Conservation (phyloP, 2,888 invertebrate species). For the Cenopis cana region DNA sequence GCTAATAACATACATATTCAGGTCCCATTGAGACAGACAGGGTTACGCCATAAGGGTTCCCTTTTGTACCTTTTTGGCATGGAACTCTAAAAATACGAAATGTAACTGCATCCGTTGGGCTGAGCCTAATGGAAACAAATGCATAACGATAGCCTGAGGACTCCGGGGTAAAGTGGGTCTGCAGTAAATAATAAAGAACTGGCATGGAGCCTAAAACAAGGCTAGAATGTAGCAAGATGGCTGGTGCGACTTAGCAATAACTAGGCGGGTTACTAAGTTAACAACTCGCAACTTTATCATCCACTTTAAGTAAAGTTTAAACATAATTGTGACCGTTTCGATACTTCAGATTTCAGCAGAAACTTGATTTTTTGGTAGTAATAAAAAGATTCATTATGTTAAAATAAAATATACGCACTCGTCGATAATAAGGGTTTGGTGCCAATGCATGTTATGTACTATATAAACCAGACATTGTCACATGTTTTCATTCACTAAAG, state of each 20-base stretch:
- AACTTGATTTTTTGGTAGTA: too few relatives aligned
- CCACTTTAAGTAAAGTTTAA: background rate
- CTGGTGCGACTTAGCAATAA: conserved; percentile 52
- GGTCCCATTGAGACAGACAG: too few relatives aligned
- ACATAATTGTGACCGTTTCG: too few relatives aligned
- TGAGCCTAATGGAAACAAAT: conserved; percentile 51
- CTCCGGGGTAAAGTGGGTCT: conserved; percentile 57
- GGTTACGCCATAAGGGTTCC: too few relatives aligned
- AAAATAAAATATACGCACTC: too few relatives aligned
- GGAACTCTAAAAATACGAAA: conserved; percentile 3
- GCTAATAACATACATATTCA: too few relatives aligned
- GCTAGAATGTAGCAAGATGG: conserved; percentile 53
- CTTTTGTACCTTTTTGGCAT: background rate
- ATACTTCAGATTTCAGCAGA: too few relatives aligned
- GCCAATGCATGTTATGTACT: too few relatives aligned
- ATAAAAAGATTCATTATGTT: too few relatives aligned
- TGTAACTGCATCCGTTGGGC: conserved; percentile 12
- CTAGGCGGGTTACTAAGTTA: conserved; percentile 20
- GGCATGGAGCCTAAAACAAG: conserved; percentile 55
- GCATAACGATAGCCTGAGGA: conserved; percentile 53
- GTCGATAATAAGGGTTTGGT: too few relatives aligned
- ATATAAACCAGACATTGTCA: too few relatives aligned
- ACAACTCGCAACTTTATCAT: conserved; percentile 1
- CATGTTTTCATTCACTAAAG: too few relatives aligned
- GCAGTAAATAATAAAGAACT: conserved; percentile 69